Conservation (phyloP, 2,797 vertebrate species). For the Megaceryle alcyon region DNA sequence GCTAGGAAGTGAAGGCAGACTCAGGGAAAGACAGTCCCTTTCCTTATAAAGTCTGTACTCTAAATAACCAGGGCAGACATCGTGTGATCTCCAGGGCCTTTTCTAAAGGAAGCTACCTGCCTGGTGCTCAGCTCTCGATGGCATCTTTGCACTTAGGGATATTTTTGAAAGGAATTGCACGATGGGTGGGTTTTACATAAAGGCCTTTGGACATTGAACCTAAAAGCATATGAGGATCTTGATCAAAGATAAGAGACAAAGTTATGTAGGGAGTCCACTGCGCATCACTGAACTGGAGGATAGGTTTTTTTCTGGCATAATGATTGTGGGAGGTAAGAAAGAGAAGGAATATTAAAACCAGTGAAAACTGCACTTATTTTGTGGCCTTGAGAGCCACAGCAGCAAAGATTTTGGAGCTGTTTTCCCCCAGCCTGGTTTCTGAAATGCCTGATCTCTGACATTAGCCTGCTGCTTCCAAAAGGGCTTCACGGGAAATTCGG, state of each 20-base stretch:
- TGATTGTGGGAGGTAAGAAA: not conserved
- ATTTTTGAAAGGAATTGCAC: not conserved
- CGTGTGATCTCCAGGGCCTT: not conserved
- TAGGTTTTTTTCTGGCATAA: not conserved
- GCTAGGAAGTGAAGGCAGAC: not conserved
- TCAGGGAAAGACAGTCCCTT: not conserved
- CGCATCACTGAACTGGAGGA: not conserved
- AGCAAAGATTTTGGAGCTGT: not conserved
- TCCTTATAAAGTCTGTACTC: not conserved
- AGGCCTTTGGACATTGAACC: not conserved
- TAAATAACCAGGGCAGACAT: not conserved
- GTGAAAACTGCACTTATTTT: not conserved
- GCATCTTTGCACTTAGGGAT: not conserved
- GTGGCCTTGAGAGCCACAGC: not conserved
- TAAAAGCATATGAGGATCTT: accelerated
- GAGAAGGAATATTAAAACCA: not conserved
- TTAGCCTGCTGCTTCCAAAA: not conserved
- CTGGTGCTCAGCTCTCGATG: not conserved
- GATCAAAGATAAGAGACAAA: not conserved
- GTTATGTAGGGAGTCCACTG: not conserved
- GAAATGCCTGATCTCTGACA: not conserved
- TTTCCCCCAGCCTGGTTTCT: not conserved
- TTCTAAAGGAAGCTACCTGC: not conserved
- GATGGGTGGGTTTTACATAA: not conserved
- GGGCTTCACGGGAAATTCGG: accelerated